These are phyloP conservation scores for Calliopsis andreniformis DNA, from an alignment of 1,140 invertebrate species.

Conservation along the genomic window DNA sequence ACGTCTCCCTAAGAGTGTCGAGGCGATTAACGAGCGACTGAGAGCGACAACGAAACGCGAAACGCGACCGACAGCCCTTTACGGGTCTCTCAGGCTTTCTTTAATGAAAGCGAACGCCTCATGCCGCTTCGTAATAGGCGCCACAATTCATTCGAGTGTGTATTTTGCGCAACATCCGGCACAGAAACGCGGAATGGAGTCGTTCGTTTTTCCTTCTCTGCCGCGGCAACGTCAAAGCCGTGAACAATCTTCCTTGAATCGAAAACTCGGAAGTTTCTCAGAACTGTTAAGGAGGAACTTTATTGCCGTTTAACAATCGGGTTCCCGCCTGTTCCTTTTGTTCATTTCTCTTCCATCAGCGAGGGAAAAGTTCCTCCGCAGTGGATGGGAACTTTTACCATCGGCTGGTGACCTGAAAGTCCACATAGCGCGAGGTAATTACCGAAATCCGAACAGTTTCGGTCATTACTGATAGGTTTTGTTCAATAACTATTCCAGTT, in stretches of 20 bases:
- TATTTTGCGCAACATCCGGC: conserved; percentile 31
- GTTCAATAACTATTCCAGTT: no score
- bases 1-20: conserved; percentile 10
- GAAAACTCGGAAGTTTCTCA: not conserved
- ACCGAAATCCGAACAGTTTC: not conserved
- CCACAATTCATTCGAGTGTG: conserved; percentile 33
- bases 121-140: conserved; percentile 28
- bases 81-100: conserved; percentile 31
- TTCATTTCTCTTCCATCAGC: not conserved
- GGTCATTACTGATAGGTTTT: not conserved
- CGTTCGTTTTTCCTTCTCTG: not conserved
- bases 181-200: conserved; percentile 8
- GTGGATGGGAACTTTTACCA: not conserved
- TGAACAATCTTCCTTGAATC: not conserved
- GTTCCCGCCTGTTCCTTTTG: not conserved
- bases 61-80: conserved; percentile 17
- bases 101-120: conserved; percentile 52
- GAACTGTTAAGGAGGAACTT: conserved; percentile 14
- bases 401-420: no score
- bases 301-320: not conserved
- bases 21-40: conserved; percentile 39
- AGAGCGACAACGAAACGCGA: conserved; percentile 27
- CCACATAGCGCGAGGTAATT: no score
- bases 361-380: not conserved
- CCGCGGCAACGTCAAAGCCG: not conserved